Evolutionary conservation across 2,797 vertebrate species (phyloP).

Genomic region (Megalops cyprinoides): DNA sequence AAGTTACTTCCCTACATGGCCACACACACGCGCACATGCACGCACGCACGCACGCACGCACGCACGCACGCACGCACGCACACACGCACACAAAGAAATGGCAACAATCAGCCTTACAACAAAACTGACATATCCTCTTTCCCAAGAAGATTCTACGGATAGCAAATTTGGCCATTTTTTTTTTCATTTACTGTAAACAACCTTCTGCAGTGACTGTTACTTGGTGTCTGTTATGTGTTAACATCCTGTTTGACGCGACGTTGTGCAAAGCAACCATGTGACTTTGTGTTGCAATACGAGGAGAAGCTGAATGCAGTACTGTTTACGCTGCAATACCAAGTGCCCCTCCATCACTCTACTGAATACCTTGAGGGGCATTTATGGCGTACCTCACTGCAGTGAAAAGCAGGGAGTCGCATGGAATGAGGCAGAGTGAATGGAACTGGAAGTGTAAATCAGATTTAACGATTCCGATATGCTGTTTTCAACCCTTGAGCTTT

Average conservation of each 20-base stretch:
- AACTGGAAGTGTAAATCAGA: too few species aligned
- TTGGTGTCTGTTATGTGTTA: slow-evolving; percentile 18
- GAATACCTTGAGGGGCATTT: too few species aligned
- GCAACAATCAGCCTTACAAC: slow-evolving; percentile 7
- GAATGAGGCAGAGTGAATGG: too few species aligned
- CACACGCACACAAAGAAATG: slow-evolving; percentile 6
- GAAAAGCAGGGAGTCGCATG: too few species aligned
- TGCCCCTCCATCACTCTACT: too few species aligned
- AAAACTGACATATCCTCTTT: slow-evolving; percentile 12
- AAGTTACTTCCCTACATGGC: slow-evolving; percentile 3
- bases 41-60: too few species aligned
- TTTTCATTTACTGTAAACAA: background rate
- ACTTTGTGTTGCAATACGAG: background rate
- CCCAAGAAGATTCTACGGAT: background rate
- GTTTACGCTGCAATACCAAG: background rate
- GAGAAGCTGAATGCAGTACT: background rate
- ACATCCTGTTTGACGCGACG: slow-evolving; percentile 23
- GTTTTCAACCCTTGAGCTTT: too few species aligned
- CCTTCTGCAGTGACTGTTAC: background rate
- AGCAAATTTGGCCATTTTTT: background rate
- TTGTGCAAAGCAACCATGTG: background rate
- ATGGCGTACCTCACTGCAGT: too few species aligned
- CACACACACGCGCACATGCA: background rate
- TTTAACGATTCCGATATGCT: too few species aligned
- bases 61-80: background rate